phyloP scores from a whole-genome alignment of 2,888 invertebrate genomes.

The Drosophila stalkeri region DNA sequence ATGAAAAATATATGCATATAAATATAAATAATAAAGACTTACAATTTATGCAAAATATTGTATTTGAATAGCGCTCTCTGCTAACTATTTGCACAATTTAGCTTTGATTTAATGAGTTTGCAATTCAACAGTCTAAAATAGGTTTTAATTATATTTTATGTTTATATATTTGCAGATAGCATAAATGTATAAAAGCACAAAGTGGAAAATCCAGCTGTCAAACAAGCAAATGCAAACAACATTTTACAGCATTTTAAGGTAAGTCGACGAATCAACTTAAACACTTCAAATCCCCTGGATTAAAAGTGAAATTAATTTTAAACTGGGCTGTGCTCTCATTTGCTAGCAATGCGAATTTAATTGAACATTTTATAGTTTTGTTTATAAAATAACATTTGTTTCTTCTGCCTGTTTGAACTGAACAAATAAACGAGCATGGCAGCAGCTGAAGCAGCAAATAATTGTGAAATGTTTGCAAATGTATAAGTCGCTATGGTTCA shows the following conservation, averaged over 20 bases:
- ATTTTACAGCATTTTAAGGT: constrained; percentile 37
- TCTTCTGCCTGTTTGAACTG: constrained; percentile 22
- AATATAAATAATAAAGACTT: constrained; percentile 4
- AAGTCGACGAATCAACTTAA: constrained; percentile 41
- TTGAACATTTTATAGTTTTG: constrained; percentile 7
- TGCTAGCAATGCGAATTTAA: constrained; percentile 1
- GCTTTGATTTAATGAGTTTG: constrained; percentile 26
- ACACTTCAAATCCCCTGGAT: constrained; percentile 11
- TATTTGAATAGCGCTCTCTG: constrained; percentile 28
- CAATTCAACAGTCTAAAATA: constrained; percentile 25
- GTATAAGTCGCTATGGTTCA: background rate
- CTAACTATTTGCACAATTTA: constrained; percentile 29
- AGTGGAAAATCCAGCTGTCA: constrained; percentile 37
- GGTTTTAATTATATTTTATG: constrained; percentile 50
- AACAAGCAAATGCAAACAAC: constrained; percentile 4
- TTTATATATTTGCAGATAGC: constrained; percentile 60
- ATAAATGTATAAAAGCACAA: constrained; percentile 12
- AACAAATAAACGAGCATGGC: constrained; percentile 48
- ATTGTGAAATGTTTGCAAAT: constrained; percentile 26
- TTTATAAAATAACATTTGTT: constrained; percentile 4
- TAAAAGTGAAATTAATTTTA: constrained; percentile 20
- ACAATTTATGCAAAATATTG: constrained; percentile 6
- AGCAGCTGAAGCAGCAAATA: constrained; percentile 58
- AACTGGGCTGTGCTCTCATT: constrained; percentile 30
- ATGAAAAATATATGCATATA: background rate